Percentiles rank a stretch among this genome's conserved stretches.
phyloP scores from a whole-genome alignment of 2,113 vertebrate species.

The Gracilinanus agilis region DNA sequence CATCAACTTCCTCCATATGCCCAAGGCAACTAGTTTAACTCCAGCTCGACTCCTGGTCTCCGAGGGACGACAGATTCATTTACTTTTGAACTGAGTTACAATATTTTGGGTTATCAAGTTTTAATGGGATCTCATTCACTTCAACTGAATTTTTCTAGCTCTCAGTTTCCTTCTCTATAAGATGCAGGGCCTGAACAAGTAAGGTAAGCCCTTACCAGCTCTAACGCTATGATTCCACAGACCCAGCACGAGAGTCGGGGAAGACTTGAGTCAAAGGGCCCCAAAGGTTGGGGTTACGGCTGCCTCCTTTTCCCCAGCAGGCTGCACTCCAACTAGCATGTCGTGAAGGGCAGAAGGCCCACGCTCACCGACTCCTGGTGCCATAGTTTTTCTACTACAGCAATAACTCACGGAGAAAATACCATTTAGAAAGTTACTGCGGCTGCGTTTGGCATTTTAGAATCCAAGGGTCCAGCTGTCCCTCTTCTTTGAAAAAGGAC shows the following conservation, averaged over 20 bases:
- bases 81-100: not conserved
- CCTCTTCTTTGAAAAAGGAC: not conserved
- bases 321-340: not conserved
- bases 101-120: not conserved
- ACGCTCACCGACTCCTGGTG: not conserved
- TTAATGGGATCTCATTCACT: not conserved
- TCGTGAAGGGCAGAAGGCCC: not conserved
- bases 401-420: not conserved
- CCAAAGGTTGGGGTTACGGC: not conserved
- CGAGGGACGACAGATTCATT: not conserved
- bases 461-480: not conserved
- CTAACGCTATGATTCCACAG: not conserved
- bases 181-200: not conserved
- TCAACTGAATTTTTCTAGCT: not conserved
- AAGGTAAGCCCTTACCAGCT: not conserved
- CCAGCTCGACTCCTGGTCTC: not conserved
- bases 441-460: not conserved
- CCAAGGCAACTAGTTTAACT: not conserved
- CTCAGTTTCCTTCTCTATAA: not conserved
- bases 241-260: not conserved
- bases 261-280: not conserved
- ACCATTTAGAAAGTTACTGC: slow-evolving; percentile 1
- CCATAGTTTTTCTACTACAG: not conserved
- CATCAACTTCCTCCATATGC: not conserved
- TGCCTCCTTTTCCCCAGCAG: not conserved